These are phyloP conservation scores for Scaptodrosophila latifasciaeformis DNA, from an alignment of 2,888 invertebrate species.

Conservation along the genomic window DNA sequence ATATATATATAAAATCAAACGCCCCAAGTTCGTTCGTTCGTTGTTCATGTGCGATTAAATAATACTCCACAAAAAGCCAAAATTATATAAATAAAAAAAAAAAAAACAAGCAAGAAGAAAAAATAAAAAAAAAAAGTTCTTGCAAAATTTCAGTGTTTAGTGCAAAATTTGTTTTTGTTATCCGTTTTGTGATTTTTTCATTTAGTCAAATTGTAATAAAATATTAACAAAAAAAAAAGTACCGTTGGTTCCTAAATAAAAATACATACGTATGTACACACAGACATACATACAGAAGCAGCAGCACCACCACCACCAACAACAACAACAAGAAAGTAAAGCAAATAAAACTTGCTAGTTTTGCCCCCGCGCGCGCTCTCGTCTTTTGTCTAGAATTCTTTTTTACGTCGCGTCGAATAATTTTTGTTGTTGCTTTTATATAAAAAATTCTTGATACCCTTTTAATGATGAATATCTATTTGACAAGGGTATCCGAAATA, in stretches of 20 bases:
- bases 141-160: constrained; percentile 43
- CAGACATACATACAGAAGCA: too few relatives aligned
- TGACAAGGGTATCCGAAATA: too few relatives aligned
- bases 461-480: too few relatives aligned
- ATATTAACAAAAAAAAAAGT: constrained; percentile 26
- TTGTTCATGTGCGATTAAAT: constrained; percentile 55
- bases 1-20: constrained; percentile 18
- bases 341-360: not conserved
- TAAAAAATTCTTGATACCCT: too few relatives aligned
- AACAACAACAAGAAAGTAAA: too few relatives aligned
- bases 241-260: constrained; percentile 37
- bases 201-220: constrained; percentile 29
- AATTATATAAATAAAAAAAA: constrained; percentile 64
- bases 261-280: constrained; percentile 6
- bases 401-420: not conserved
- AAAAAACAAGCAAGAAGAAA: constrained; percentile 6
- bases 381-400: not conserved
- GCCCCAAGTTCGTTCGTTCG: constrained; percentile 24
- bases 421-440: not conserved
- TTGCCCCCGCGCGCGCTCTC: not conserved
- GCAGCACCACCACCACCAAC: too few relatives aligned
- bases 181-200: constrained; percentile 27
- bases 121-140: constrained; percentile 24
- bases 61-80: constrained; percentile 64
- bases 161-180: constrained; percentile 4